These are phyloP conservation scores for Hippocampus abdominalis DNA, from an alignment of 2,113 vertebrate species.

Conservation along the genomic window DNA sequence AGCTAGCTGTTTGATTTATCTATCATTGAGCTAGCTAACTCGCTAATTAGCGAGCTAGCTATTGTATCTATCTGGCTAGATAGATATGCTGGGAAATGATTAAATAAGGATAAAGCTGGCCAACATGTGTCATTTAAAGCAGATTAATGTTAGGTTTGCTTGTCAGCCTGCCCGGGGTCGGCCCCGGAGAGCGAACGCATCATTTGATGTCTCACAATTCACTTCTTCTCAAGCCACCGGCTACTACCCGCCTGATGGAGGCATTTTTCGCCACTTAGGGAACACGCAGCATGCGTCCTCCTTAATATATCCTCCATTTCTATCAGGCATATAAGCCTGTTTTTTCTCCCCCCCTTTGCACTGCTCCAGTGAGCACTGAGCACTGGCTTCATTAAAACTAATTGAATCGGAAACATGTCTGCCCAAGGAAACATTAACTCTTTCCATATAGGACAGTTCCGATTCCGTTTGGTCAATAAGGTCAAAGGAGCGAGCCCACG, in stretches of 20 bases:
- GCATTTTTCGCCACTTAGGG: slow-evolving; percentile 85
- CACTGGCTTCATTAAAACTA: slow-evolving; percentile 99
- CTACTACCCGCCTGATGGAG: slow-evolving; percentile 75
- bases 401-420: slow-evolving; percentile 99
- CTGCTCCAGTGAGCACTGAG: slow-evolving; percentile 92
- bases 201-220: slow-evolving; percentile 67
- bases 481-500: slow-evolving; percentile 69
- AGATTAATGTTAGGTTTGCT: slow-evolving; percentile 35
- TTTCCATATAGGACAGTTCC: slow-evolving; percentile 87
- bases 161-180: slow-evolving; percentile 46
- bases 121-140: slow-evolving; percentile 29
- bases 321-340: slow-evolving; percentile 95
- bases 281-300: slow-evolving; percentile 85
- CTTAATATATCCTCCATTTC: slow-evolving; percentile 93
- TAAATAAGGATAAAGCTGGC: neutral
- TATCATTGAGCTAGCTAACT: neutral
- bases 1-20: neutral
- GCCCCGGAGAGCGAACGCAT: slow-evolving; percentile 63
- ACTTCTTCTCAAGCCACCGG: slow-evolving; percentile 55
- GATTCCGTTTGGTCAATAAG: slow-evolving; percentile 75
- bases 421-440: slow-evolving; percentile 98
- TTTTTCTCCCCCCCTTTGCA: slow-evolving; percentile 78
- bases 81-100: neutral
- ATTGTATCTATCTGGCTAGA: neutral
- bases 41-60: neutral